Conservation (phyloP, 2,797 vertebrate species). For the Taeniopygia guttata region DNA sequence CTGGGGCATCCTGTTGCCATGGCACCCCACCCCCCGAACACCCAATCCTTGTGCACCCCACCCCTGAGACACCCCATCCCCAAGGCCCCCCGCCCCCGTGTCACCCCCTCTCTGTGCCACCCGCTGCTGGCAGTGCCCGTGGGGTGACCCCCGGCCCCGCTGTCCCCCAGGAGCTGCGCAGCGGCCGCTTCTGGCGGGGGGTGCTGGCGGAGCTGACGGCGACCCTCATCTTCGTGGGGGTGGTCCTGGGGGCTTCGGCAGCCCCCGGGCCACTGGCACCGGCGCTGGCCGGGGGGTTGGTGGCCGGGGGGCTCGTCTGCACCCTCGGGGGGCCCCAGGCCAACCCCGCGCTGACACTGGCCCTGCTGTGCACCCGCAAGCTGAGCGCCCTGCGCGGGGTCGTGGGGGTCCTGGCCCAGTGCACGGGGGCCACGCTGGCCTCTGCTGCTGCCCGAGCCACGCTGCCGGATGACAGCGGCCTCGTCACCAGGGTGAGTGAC, state of each 20-base stretch:
- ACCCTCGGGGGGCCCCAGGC: constrained; percentile 83
- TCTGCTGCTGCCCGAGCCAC: not conserved
- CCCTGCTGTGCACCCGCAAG: constrained; percentile 80
- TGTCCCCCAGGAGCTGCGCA: constrained; percentile 74
- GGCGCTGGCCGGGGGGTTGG: constrained; percentile 79
- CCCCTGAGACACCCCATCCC: too few relatives aligned
- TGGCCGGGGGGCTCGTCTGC: constrained; percentile 73
- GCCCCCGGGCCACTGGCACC: constrained; percentile 70
- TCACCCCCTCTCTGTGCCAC: not conserved
- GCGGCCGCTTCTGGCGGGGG: constrained; percentile 79
- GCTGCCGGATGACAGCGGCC: constrained; percentile 69
- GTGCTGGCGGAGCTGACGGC: constrained; percentile 78
- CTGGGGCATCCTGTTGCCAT: not conserved
- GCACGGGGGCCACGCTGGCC: constrained; percentile 76
- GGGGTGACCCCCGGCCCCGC: accelerated
- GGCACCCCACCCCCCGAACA: not conserved
- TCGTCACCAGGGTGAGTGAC: constrained; percentile 69
- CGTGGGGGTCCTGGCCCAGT: constrained; percentile 78
- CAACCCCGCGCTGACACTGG: constrained; percentile 84
- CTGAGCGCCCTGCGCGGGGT: constrained; percentile 74
- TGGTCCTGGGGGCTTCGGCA: constrained; percentile 78
- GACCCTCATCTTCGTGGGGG: constrained; percentile 81
- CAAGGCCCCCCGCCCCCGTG: too few relatives aligned
- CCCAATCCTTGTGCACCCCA: not conserved
- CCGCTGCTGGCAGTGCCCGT: accelerated